Evolutionary conservation across 2,888 invertebrate species (phyloP).

Genomic region (Drosophila neotestacea): DNA sequence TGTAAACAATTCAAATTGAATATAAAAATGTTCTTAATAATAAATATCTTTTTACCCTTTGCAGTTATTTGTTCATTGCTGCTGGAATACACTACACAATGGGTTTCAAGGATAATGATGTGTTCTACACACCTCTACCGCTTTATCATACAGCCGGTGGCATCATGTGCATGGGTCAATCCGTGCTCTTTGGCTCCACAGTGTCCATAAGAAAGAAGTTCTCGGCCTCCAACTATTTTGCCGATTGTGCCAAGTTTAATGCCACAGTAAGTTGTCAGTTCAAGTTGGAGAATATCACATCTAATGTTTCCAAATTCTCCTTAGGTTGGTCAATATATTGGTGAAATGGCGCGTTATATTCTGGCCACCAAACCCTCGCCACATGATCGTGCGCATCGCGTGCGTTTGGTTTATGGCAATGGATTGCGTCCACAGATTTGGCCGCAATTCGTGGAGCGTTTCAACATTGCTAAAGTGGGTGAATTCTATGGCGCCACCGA

Average conservation of each 20-base stretch:
- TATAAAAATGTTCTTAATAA: not conserved
- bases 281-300: not conserved
- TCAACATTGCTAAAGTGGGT: conserved; percentile 92
- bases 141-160: conserved; percentile 98
- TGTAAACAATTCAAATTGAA: too few species aligned
- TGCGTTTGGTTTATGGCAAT: conserved; percentile 95
- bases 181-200: conserved; percentile 92
- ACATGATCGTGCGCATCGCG: conserved; percentile 89
- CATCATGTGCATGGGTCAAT: conserved; percentile 92
- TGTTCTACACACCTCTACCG: conserved; percentile 95
- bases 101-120: conserved; percentile 89
- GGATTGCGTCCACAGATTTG: conserved; percentile 96
- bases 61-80: conserved; percentile 92
- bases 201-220: conserved; percentile 95
- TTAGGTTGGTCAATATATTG: conserved; percentile 94
- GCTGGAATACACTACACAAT: conserved; percentile 90
- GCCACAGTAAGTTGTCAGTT: conserved; percentile 90
- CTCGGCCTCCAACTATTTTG: conserved; percentile 96
- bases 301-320: not conserved
- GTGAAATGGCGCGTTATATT: conserved; percentile 95
- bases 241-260: conserved; percentile 95
- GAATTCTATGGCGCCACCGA: conserved; percentile 99
- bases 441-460: conserved; percentile 94
- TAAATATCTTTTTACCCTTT: not conserved
- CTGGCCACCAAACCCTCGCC: conserved; percentile 90